Evolutionary conservation across 2,888 invertebrate species (phyloP).

Genomic region (Cosmopolites sordidus): DNA sequence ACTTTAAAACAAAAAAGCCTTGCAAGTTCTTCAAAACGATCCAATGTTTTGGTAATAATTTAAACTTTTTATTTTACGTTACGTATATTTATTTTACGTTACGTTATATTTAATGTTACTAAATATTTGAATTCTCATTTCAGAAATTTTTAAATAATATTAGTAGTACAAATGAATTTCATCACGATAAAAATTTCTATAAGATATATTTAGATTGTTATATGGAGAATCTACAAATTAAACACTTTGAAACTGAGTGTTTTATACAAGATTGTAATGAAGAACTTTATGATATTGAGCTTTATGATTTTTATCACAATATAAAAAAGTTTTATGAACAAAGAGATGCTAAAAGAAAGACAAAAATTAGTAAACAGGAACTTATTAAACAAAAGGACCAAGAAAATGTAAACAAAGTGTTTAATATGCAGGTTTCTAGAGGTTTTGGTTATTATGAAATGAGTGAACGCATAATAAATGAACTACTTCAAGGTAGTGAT

Average conservation of each 20-base stretch:
- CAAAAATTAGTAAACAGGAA: conserved; percentile 18
- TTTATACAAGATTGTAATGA: not conserved
- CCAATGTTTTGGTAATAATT: conserved; percentile 29
- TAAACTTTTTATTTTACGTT: no score
- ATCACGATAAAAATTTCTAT: conserved; percentile 18
- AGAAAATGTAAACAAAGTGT: conserved; percentile 18
- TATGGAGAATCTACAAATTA: conserved; percentile 4
- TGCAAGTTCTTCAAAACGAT: conserved; percentile 26
- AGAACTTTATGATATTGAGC: not conserved
- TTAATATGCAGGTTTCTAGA: conserved; percentile 20
- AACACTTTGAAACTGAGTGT: not conserved
- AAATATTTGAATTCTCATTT: conserved; percentile 6
- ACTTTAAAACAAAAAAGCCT: conserved; percentile 30
- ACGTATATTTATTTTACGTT: no score
- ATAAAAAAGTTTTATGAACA: conserved; percentile 13
- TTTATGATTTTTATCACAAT: not conserved
- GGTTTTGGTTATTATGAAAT: conserved; percentile 23
- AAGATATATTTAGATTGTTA: conserved; percentile 15
- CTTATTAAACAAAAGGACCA: conserved; percentile 26
- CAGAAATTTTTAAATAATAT: conserved; percentile 29
- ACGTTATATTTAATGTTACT: not conserved
- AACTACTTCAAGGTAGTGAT: conserved; percentile 8
- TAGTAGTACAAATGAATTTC: conserved; percentile 4
- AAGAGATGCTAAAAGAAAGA: conserved; percentile 17
- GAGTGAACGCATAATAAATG: conserved; percentile 23